Percentiles rank a stretch among this genome's conserved stretches.
These are phyloP conservation scores for Proterorhinus semilunaris DNA, from an alignment of 2,113 vertebrate genomes.

Conservation along the genomic window DNA sequence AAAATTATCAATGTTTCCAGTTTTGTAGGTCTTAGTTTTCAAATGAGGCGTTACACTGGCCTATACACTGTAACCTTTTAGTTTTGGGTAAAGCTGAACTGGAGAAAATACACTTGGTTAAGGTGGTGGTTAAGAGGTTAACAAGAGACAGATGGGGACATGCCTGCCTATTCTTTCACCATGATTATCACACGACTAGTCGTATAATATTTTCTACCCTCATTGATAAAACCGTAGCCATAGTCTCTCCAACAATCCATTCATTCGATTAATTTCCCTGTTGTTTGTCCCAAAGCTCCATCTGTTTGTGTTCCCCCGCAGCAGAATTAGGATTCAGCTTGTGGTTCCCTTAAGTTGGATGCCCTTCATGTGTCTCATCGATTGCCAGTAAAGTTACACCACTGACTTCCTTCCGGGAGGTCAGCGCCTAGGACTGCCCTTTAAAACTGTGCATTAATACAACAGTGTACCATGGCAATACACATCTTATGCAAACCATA, in stretches of 20 bases:
- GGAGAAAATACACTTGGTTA: no score
- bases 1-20: no score
- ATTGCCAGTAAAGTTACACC: constrained; percentile 54
- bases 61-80: no score
- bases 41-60: no score
- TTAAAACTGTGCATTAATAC: background rate
- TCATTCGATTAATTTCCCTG: constrained; percentile 19
- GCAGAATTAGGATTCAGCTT: constrained; percentile 45
- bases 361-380: constrained; percentile 48
- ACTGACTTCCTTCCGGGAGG: constrained; percentile 41
- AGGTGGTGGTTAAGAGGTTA: no score
- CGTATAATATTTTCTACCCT: background rate
- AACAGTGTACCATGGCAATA: no score
- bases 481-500: no score
- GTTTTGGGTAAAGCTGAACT: no score
- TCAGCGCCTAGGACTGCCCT: constrained; percentile 17
- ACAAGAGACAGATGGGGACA: no score
- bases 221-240: background rate
- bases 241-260: constrained; percentile 5
- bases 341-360: constrained; percentile 36
- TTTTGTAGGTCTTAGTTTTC: no score
- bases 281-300: constrained; percentile 12
- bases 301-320: background rate
- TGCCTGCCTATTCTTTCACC: no score
- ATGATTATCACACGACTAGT: no score